Base-by-base conservation (phyloP, 2,888 invertebrate species). In the Pristionchus maxplancki region DNA sequence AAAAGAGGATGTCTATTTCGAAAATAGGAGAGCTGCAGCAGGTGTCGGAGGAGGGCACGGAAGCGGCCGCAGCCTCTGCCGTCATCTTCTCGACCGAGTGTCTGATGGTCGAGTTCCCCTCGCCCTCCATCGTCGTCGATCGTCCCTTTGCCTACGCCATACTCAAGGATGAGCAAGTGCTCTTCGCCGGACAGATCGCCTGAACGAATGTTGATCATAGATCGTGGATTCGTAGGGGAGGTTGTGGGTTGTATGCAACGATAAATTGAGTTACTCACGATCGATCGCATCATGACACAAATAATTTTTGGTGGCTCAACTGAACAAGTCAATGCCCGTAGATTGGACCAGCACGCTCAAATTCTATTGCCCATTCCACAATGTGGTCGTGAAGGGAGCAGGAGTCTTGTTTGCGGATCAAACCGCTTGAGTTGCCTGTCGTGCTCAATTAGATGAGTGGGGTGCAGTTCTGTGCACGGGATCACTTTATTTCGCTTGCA, bases 41-140 rank as follows among this genome's bases (percentile, higher is more conserved):
- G 89, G 50, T 88, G 20, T 87, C 90, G 58, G 89, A 89, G 62
- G 58, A 67, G 64, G 89, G 89, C 8, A 58, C 62, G 0, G 89
- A 89, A 53, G 89, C 81, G 31, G 81, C 81, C 2, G 81, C 81
- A 8, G 81, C 81, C 37, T 28, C 81, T 5, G 11, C 48, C 40
- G 13, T 62, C 62, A 44, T 37, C 17, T 28, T 44, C 44, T 4
- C 17, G 20, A 34, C 44, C 20, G 82, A 50, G 44, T 48, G 48
- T 50, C 6, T 9, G 15, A 4, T 81, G 28, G 3, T 81, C 31
- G 44, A 78, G 20, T n/a, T 44, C n/a, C 58, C 58, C 9, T n/a
- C 81, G 28, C 58, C 44, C 11, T 11, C 13, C 34, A 8, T 58
- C 34, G 13, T 53, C 11, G 13, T 48, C n/a, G 83, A 53, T 48